phyloP scores from a whole-genome alignment of 2,888 invertebrate species.

The Mayetiola destructor region DNA sequence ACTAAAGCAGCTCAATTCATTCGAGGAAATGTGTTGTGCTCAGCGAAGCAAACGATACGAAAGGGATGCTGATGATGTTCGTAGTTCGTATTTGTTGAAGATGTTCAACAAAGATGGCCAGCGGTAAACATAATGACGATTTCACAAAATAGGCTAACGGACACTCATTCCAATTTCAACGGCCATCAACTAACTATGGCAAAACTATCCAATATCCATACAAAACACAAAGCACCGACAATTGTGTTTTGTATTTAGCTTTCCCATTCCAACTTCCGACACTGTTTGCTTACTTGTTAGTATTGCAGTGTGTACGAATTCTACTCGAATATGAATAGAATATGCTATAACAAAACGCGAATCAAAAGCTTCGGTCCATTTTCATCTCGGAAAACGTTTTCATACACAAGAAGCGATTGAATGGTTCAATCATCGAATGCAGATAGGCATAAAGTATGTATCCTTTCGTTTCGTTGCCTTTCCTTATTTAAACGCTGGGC shows the following conservation, averaged over 20 bases:
- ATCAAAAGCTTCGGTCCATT: slow-evolving; percentile 5
- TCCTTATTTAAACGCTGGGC: slow-evolving; percentile 5
- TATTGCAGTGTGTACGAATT: too few species aligned
- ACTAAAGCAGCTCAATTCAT: too few species aligned
- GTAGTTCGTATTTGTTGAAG: too few species aligned
- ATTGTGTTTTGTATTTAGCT: too few species aligned
- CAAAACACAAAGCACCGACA: too few species aligned
- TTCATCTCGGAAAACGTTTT: background rate
- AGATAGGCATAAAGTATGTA: background rate
- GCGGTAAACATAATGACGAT: slow-evolving; percentile 8
- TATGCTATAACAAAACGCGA: slow-evolving; percentile 8
- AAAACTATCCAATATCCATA: too few species aligned
- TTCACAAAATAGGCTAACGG: slow-evolving; percentile 12
- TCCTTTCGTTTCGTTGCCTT: background rate
- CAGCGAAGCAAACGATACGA: slow-evolving; percentile 6
- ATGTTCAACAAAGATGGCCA: slow-evolving; percentile 7
- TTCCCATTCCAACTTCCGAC: too few species aligned
- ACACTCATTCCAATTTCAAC: too few species aligned
- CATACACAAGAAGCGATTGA: too few species aligned
- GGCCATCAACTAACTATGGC: too few species aligned
- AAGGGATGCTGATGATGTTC: background rate
- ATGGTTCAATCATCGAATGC: too few species aligned
- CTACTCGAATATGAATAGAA: slow-evolving; percentile 13
- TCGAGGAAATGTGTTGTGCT: slow-evolving; percentile 1
- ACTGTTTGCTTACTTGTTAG: too few species aligned